phyloP scores from a whole-genome alignment of 1,140 invertebrate species.

The Drosophila pachea region DNA sequence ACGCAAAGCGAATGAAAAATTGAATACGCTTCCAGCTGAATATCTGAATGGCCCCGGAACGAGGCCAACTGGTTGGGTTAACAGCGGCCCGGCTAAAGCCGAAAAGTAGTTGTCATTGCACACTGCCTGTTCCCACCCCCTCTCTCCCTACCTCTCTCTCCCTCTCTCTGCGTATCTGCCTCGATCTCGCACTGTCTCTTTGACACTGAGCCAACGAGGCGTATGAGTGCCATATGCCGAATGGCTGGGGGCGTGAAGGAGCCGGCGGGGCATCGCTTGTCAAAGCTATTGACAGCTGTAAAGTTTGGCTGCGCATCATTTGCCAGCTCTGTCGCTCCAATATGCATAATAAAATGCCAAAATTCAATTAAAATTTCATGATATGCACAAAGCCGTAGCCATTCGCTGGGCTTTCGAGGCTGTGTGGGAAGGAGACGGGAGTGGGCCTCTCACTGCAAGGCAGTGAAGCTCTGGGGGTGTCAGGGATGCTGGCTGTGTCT shows the following conservation, averaged over 20 bases:
- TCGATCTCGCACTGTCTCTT: slow-evolving; percentile 7
- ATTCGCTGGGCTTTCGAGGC: no score
- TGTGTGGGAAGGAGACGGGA: slow-evolving; percentile 6
- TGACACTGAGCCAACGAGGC: slow-evolving; percentile 53
- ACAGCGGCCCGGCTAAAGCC: slow-evolving; percentile 49
- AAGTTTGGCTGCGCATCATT: slow-evolving; percentile 54
- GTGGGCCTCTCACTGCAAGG: no score
- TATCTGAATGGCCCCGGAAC: slow-evolving; percentile 53
- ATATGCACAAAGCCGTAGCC: slow-evolving; percentile 62
- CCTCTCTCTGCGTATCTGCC: background rate
- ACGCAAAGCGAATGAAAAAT: slow-evolving; percentile 57
- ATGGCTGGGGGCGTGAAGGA: background rate
- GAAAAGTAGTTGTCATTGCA: slow-evolving; percentile 63
- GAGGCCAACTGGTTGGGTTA: slow-evolving; percentile 58
- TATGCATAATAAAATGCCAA: slow-evolving; percentile 66
- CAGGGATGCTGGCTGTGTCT: background rate
- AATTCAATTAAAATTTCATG: slow-evolving; percentile 76
- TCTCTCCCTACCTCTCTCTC: background rate
- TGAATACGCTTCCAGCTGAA: slow-evolving; percentile 49
- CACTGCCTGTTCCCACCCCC: background rate
- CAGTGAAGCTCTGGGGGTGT: no score
- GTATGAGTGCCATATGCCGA: slow-evolving; percentile 55
- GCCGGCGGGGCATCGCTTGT: slow-evolving; percentile 30
- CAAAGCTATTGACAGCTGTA: slow-evolving; percentile 74
- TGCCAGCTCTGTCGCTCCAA: slow-evolving; percentile 37